Conservation (phyloP, 2,888 invertebrate genomes). For the Caenorhabditis japonica region DNA sequence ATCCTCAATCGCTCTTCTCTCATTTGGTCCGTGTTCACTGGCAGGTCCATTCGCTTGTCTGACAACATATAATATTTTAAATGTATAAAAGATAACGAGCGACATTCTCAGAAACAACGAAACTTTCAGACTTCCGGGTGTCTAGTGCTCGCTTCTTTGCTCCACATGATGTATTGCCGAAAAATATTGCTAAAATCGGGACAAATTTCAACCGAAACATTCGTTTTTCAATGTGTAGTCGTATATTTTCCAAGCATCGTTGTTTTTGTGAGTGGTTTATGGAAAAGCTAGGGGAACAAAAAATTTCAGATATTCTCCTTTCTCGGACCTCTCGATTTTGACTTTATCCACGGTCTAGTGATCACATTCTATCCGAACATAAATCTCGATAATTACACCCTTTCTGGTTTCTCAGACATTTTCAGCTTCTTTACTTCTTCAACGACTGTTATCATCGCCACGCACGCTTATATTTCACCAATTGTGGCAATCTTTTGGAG, state of each 20-base stretch:
- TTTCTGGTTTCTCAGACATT: conserved; percentile 33
- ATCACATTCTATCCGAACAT: conserved; percentile 23
- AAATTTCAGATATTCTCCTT: conserved; percentile 31
- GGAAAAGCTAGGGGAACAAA: background rate
- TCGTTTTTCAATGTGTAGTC: too few species aligned
- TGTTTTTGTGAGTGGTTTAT: too few species aligned
- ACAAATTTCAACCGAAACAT: too few species aligned
- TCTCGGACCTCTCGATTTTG: conserved; percentile 22
- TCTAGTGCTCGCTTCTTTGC: conserved; percentile 32
- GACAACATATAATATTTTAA: conserved; percentile 27
- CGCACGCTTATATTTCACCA: conserved; percentile 27
- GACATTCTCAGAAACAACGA: too few species aligned
- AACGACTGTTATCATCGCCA: conserved; percentile 20
- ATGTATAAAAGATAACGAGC: too few species aligned
- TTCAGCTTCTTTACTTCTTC: conserved; percentile 24
- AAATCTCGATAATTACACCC: conserved; percentile 7
- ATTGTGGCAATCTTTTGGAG: too few species aligned
- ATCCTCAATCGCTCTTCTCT: conserved; percentile 23
- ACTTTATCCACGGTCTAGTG: background rate
- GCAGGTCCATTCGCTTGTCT: conserved; percentile 16
- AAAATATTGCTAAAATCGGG: conserved; percentile 1
- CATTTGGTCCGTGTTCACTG: conserved; percentile 26
- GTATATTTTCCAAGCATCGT: too few species aligned
- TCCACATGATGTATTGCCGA: conserved; percentile 40
- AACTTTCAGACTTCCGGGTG: conserved; percentile 38